Base-by-base conservation (phyloP, 2,888 invertebrate species). In the Sylvicola cinctus region DNA sequence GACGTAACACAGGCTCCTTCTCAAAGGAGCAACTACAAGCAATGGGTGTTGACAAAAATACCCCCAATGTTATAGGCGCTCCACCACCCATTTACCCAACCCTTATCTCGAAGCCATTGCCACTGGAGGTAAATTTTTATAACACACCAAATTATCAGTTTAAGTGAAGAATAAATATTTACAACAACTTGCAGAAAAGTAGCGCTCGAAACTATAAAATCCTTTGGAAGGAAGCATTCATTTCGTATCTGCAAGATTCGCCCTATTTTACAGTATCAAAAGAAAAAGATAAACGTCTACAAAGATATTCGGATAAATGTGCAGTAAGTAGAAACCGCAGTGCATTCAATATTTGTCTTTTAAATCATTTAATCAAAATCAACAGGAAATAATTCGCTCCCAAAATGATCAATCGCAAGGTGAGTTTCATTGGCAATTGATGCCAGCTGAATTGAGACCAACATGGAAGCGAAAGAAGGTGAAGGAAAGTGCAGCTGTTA, bases 201-300 rank as follows among this genome's bases (percentile, higher is more conserved):
- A 60, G 66, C 6, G 67, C 75, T 23, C 63, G 70, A 15, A 74
- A 72, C 43, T 79, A 78, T 46, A 66, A 77, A 52, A 54, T 77
- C 10, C 67, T 75, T 29, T 64, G 79, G 39, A 74, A 75, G 46
- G 74, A 75, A 44, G 74, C 76, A 44, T 78, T 73, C 44, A 64
- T 75, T 8, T 77, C 74, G 41, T 70, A 65, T 43, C 66, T 77
- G 58, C 68, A 71, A 35, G 71, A 77, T 36, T 77, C 78, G 0
- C 66, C 70, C 0, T 57, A 55, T 29, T 55, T 48, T 29, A 39
- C 54, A 1, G 39, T 46, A 10, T 46, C 50, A 35, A 42, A 11
- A 7, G 35, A 31, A 2, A 20, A 35, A 11, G 16, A 32, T 32
- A 26, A 31, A 15, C 28, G 20, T 15, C 42, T 43, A 12, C 42